phyloP scores from a whole-genome alignment of 2,888 invertebrate genomes.

The Eupeodes latifasciatus region DNA sequence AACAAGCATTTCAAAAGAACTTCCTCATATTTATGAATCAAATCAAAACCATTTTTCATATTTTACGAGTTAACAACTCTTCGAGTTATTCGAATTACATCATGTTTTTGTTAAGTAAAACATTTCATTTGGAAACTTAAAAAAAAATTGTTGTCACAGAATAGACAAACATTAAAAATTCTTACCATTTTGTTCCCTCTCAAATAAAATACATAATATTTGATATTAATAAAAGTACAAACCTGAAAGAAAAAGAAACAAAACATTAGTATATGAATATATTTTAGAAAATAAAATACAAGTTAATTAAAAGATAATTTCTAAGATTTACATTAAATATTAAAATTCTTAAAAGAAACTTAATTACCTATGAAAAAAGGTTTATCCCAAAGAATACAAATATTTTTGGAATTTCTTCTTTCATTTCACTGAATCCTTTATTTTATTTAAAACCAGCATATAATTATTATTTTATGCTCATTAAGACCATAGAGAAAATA shows the following conservation, averaged over 20 bases:
- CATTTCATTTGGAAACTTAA: too few species aligned
- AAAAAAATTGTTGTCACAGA: not conserved
- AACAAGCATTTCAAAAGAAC: too few species aligned
- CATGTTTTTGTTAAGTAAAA: too few species aligned
- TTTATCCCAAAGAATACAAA: not conserved
- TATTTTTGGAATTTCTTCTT: not conserved
- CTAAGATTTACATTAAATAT: not conserved
- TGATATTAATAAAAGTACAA: not conserved
- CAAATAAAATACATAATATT: too few species aligned
- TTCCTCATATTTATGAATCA: too few species aligned
- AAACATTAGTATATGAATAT: too few species aligned
- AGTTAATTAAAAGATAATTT: not conserved
- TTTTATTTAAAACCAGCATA: constrained; percentile 1
- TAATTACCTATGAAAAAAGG: not conserved
- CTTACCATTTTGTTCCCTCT: too few species aligned
- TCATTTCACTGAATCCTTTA: not conserved
- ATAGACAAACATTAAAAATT: not conserved
- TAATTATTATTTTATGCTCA: constrained; percentile 22
- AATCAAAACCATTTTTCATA: too few species aligned
- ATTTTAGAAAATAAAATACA: too few species aligned
- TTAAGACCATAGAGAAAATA: not conserved
- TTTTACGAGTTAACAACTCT: too few species aligned
- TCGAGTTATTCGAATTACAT: too few species aligned
- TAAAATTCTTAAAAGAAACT: not conserved
- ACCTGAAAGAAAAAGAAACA: not conserved